phyloP scores from a whole-genome alignment of 2,888 invertebrate genomes.

The Resseliella maxima region DNA sequence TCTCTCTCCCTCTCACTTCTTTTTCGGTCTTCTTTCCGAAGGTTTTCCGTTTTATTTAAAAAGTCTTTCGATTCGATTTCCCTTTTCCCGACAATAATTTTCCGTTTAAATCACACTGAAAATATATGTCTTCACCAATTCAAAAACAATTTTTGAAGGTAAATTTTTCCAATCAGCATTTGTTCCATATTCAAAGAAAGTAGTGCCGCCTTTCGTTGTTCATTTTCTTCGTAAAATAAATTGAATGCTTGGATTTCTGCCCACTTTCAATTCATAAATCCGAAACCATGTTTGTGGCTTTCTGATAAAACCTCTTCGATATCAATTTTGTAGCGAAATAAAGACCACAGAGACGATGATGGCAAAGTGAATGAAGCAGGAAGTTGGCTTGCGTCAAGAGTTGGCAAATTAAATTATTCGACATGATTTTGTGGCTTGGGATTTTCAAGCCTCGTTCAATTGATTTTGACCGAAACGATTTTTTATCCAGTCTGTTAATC shows the following conservation, averaged over 20 bases:
- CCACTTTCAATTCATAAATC: neutral
- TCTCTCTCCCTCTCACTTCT: no score
- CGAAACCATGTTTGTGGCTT: neutral
- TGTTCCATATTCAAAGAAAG: no score
- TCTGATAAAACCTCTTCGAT: neutral
- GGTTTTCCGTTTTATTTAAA: no score
- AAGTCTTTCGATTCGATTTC: neutral
- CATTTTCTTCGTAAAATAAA: no score
- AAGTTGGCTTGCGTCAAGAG: neutral
- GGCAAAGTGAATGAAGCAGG: neutral
- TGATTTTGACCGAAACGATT: neutral
- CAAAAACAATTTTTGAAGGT: no score
- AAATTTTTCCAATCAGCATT: no score
- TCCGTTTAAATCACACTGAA: neutral
- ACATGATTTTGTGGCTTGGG: neutral
- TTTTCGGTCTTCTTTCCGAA: conserved; percentile 3
- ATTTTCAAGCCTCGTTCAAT: neutral
- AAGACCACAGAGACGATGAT: neutral
- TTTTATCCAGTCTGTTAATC: neutral
- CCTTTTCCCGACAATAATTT: conserved; percentile 17
- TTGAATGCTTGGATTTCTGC: neutral
- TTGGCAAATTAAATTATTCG: conserved; percentile 33
- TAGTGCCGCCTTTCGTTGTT: no score
- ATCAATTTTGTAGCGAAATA: neutral
- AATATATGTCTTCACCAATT: no score